A percentile compares a stretch with the other conserved stretches of the same genome.
Conservation (phyloP, 2,888 invertebrate species). For the Cistogaster globosa region DNA sequence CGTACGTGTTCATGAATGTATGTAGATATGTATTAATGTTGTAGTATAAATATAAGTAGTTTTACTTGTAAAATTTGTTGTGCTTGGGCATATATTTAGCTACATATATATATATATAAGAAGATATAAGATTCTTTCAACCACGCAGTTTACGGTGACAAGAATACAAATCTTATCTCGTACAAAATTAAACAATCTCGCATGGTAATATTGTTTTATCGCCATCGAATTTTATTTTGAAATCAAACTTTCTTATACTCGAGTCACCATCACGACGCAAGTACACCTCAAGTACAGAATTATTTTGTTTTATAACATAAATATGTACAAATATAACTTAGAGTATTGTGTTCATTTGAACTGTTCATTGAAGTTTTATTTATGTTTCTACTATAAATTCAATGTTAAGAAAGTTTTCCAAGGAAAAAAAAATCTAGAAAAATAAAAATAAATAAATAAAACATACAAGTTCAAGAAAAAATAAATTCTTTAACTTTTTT, state of each 20-base stretch:
- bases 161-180: too few relatives aligned
- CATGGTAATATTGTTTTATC: too few relatives aligned
- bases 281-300: too few relatives aligned
- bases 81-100: too few relatives aligned
- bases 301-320: too few relatives aligned
- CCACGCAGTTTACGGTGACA: too few relatives aligned
- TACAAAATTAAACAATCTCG: too few relatives aligned
- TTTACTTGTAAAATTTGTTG: not conserved
- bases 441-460: not conserved
- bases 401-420: constrained; percentile 35
- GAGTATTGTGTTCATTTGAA: constrained; percentile 31
- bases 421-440: not conserved
- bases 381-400: constrained; percentile 55
- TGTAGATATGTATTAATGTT: not conserved
- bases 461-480: constrained; percentile 16
- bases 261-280: too few relatives aligned
- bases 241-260: too few relatives aligned
- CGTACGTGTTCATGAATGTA: not conserved
- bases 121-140: too few relatives aligned
- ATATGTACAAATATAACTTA: not conserved
- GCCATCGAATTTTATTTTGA: too few relatives aligned
- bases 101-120: too few relatives aligned
- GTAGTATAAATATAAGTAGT: not conserved
- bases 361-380: constrained; percentile 51
- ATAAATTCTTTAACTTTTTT: not conserved